Evolutionary conservation across 2,888 invertebrate genomes (phyloP), one percentile per base, ranked within the genome.

Genomic region (Cheiracanthium punctorium): DNA sequence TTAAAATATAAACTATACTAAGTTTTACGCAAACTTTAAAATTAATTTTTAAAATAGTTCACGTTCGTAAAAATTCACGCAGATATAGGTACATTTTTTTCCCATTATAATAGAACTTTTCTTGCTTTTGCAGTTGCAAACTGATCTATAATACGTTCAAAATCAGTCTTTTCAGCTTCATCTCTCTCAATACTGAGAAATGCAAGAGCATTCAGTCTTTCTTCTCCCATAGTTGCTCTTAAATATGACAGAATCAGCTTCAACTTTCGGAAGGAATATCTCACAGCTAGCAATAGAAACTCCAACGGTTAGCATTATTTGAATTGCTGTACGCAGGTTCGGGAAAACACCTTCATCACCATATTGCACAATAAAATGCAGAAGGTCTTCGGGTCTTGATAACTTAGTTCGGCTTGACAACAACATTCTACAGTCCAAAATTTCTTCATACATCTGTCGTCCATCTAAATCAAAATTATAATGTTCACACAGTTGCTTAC

Each of bases 351-450:
- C n/a, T n/a, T 58, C 58, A 58, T 1, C 58, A 17, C 58, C 58
- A 58, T n/a, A 0, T 58, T n/a, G 58, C 17, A n/a, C 58, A 58
- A 58, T 58, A 2, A 58, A 58, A 17, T 58, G 12, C 7, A 32
- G 33, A 30, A 32, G 20, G 4, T 37, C 0, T 70, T 33, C 37
- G 0, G 29, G 32, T 69, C 69, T 2, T 30, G 69, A 58, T 58
- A 58, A 17, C 4, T 58, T 58, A n/a, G 58, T n/a, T n/a, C 58
- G 24, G 0, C 58, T 58, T 58, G 1, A 20, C 8, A 58, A 1
- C 24, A 58, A 58, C 58, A 58, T 58, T 58, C 58, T 58, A n/a
- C 17, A 58, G n/a, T 58, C 24, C 24, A 58, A 58, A 17, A 58
- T 58, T 12, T 58, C 58, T 58, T 17, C 4, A 2, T 58, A 58